Base-by-base conservation (phyloP, 1,140 invertebrate species). In the Eupristina koningsbergeri region DNA sequence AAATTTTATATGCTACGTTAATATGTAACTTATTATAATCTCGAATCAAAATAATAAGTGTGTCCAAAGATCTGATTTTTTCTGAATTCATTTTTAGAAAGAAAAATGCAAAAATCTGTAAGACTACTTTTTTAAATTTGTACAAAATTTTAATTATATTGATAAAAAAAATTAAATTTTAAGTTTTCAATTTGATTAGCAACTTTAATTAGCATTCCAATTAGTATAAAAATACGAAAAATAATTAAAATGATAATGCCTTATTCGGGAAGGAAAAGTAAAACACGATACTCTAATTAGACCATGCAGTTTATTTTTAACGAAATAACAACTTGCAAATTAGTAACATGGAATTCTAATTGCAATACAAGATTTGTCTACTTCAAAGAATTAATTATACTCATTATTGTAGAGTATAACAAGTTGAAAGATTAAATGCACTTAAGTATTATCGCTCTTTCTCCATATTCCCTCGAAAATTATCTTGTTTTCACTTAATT, bases 401-500 rank as follows among this genome's bases (percentile, higher is more conserved):
- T 89, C 87, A 91, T 89, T 90, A 88, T 84, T 86, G 80, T 85
- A 76, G 86, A 87, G 81, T 45, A 83, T n/a, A 78, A 86, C 34
- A 77, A 79, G 80, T 88, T 73, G 82, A 81, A 78, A 86, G 74
- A 76, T 81, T 78, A 17, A 82, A 82, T 84, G 79, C 31, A 81
- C 81, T 69, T 61, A 80, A 63, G 76, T 76, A 74, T 81, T 85
- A 61, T 85, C 50, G 81, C 81, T 84, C 86, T 86, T 85, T 81
- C 83, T 81, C 83, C 84, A 86, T 86, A 86, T 89, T 88, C 87
- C 86, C 86, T 84, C 79, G 73, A 80, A 83, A 86, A 81, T 91
- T 91, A 90, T 91, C 90, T 90, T 91, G 90, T 91, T 91, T 91
- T 90, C 88, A 91, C 91, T 89, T 91, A 91, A 91, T 91, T 91